Base-by-base conservation (phyloP, 1,140 invertebrate species). In the Adoxophyes honmai region DNA sequence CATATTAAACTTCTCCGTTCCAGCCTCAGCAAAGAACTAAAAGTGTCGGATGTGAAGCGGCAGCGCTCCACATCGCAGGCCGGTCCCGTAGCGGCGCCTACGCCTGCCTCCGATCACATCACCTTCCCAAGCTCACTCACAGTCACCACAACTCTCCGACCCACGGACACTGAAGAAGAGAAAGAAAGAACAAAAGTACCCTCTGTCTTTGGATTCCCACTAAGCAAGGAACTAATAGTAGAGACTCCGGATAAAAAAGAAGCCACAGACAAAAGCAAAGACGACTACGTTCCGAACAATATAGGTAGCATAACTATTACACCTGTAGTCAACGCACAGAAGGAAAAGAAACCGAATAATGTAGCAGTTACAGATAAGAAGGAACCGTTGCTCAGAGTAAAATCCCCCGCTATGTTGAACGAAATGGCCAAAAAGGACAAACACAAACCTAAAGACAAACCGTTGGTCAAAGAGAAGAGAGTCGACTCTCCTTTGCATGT, bases 221-320 rank as follows among this genome's bases (percentile, higher is more conserved):
- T 80, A 4, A 75, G 60, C 35, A 86, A 86, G 55, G 80, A 85
- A 28, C 16, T 76, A 0, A 63, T 75, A 1, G 69, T 78, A 10
- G 85, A 86, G 9, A 81, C 77, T 62, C 52, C 68, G 0, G 75
- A 78, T 6, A 81, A 75, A 54, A 73, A 81, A 42, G 75, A 82
- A 13, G 14, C 33, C n/a, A 16, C 52, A 1, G 70, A 72, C 4
- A 67, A 75, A 53, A 63, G 53, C 9, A 81, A 78, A 71, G 75
- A 84, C 55, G 78, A 83, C 35, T 14, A 71, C 65, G 74, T 75
- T 36, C 70, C 85, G 0, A 87, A 80, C 44, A 86, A 70, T 56
- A 84, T 87, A 13, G 84, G 87, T 64, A 86, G 85, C 52, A 83
- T 90, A 44, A 90, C 87, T 1, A 87, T 87, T 54, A 87, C 84